These are phyloP conservation scores for Syritta pipiens DNA, from an alignment of 2,888 invertebrate genomes.

Conservation along the genomic window DNA sequence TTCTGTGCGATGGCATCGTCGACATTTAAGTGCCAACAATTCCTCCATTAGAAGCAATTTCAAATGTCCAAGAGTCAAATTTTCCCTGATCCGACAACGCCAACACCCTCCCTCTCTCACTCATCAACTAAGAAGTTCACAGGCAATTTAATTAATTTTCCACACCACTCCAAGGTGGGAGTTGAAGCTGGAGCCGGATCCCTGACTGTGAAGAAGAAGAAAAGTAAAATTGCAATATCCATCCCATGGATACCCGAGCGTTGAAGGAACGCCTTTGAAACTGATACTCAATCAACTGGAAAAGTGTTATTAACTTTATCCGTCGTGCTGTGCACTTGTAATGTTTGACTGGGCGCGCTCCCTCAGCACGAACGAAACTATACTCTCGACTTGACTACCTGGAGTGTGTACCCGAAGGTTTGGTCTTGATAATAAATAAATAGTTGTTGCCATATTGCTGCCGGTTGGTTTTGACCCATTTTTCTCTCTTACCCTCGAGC, in stretches of 20 bases:
- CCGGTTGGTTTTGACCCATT: conserved; percentile 62
- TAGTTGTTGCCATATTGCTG: conserved; percentile 55
- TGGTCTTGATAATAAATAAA: conserved; percentile 54
- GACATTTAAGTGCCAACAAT: conserved; percentile 29
- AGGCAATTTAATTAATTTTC: conserved; percentile 68
- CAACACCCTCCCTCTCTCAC: neutral
- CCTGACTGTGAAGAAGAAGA: conserved; percentile 4
- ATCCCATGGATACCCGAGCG: too few relatives aligned
- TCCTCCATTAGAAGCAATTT: conserved; percentile 52
- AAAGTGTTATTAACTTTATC: conserved; percentile 69
- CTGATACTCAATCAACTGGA: conserved; percentile 67
- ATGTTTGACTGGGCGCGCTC: conserved; percentile 56
- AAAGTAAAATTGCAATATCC: conserved; percentile 65
- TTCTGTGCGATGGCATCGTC: neutral
- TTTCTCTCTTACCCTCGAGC: conserved; percentile 16
- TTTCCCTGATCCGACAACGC: conserved; percentile 12
- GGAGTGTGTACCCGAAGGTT: conserved; percentile 39
- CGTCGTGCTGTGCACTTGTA: conserved; percentile 41
- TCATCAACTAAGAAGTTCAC: conserved; percentile 19
- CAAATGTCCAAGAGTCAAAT: conserved; percentile 66
- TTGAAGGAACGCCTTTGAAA: conserved; percentile 62
- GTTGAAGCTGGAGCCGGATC: conserved; percentile 7
- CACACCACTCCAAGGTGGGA: conserved; percentile 48
- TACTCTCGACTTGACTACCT: neutral
- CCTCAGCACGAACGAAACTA: too few relatives aligned